Conservation (phyloP, 2,888 invertebrate species). For the Stenodema calcarata region DNA sequence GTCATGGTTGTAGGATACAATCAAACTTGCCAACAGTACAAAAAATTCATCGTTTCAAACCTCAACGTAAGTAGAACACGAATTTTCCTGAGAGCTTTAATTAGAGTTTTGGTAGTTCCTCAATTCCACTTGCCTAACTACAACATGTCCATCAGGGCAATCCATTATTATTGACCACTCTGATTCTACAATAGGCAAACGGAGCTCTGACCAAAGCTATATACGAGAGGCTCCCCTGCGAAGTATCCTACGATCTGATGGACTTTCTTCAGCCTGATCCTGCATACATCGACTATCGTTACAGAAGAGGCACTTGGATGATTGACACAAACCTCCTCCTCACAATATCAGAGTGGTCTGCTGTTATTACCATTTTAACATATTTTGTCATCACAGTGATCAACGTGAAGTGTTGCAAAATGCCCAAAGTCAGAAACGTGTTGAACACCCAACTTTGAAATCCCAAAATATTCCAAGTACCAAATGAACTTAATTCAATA, state of each 20-base stretch:
- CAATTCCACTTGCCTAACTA: too few relatives aligned
- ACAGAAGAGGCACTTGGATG: slow-evolving; percentile 62
- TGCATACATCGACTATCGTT: slow-evolving; percentile 47
- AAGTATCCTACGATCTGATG: slow-evolving; percentile 81
- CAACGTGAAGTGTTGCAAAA: slow-evolving; percentile 46
- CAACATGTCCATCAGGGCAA: background rate
- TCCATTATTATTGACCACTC: slow-evolving; percentile 59
- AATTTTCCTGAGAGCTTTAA: too few relatives aligned
- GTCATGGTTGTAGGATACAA: slow-evolving; percentile 76
- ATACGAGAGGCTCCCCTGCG: slow-evolving; percentile 73
- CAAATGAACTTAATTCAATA: too few relatives aligned
- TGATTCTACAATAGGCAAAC: slow-evolving; percentile 60
- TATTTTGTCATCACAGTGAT: slow-evolving; percentile 43
- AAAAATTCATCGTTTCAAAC: slow-evolving; percentile 70
- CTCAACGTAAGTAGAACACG: slow-evolving; percentile 47
- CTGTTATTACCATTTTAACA: slow-evolving; percentile 65
- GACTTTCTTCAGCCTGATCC: slow-evolving; percentile 79
- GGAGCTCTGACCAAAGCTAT: slow-evolving; percentile 68
- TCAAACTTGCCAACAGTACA: slow-evolving; percentile 78
- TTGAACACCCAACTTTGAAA: slow-evolving; percentile 35
- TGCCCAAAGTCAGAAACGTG: slow-evolving; percentile 41
- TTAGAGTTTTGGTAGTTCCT: too few relatives aligned
- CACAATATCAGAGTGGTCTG: slow-evolving; percentile 69
- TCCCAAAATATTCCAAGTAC: too few relatives aligned
- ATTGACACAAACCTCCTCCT: slow-evolving; percentile 77